Percentiles rank a stretch among this genome's conserved stretches.
These are phyloP conservation scores for Ostrea denselamellosa DNA, from an alignment of 1,140 invertebrate genomes.

Conservation along the genomic window DNA sequence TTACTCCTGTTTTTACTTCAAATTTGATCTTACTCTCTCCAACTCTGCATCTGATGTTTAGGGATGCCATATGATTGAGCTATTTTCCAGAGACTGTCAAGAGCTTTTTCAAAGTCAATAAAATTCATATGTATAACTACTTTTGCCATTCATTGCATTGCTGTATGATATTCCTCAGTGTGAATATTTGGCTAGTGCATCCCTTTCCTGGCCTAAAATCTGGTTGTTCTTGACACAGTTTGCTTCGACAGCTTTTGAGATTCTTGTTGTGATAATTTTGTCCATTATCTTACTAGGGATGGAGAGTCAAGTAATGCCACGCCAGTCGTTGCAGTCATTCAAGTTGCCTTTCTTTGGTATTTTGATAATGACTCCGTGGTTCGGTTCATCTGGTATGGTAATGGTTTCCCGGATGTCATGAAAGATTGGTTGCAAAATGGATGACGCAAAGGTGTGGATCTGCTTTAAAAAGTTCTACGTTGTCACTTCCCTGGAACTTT, in stretches of 20 bases:
- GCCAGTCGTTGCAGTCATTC: conserved; percentile 46
- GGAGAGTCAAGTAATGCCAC: neutral
- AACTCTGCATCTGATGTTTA: conserved; percentile 38
- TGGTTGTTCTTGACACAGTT: conserved; percentile 33
- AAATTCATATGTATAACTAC: too few species aligned
- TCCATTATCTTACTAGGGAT: conserved; percentile 42
- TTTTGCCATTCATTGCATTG: too few species aligned
- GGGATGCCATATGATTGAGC: conserved; percentile 32
- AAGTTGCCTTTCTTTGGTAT: conserved; percentile 44
- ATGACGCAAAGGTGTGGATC: neutral
- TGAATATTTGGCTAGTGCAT: conserved; percentile 28
- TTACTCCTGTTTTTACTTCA: conserved; percentile 29
- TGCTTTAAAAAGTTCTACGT: conserved; percentile 39
- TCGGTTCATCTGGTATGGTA: conserved; percentile 31
- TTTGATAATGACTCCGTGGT: conserved; percentile 34
- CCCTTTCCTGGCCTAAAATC: conserved; percentile 36
- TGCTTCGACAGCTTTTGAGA: conserved; percentile 1
- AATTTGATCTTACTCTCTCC: neutral
- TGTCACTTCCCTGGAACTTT: conserved; percentile 31
- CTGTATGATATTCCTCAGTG: neutral
- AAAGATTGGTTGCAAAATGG: conserved; percentile 11
- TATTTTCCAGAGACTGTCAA: conserved; percentile 1
- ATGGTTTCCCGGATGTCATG: neutral
- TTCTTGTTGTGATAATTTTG: conserved; percentile 30
- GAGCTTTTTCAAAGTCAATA: too few species aligned